A percentile compares a stretch with the other conserved stretches of the same genome.
phyloP scores from a whole-genome alignment of 2,797 vertebrate species.

The Tangara arthus region DNA sequence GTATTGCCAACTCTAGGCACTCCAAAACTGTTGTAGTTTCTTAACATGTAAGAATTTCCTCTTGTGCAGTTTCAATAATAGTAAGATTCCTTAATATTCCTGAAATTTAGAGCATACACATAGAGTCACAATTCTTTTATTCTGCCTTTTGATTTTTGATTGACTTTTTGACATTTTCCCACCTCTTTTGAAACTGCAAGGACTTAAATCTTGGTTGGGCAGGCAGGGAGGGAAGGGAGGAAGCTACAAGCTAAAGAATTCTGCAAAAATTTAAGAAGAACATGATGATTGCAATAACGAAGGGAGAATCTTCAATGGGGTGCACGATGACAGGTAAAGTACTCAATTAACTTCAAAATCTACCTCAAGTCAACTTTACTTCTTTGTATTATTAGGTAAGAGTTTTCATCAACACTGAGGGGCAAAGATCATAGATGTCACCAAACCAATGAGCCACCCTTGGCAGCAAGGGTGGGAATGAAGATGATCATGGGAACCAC shows the following conservation, averaged over 20 bases:
- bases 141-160: background rate
- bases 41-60: background rate
- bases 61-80: background rate
- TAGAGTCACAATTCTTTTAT: background rate
- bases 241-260: background rate
- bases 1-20: background rate
- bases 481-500: background rate
- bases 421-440: background rate
- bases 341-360: background rate
- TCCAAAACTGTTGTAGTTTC: background rate
- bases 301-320: background rate
- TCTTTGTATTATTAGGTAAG: background rate
- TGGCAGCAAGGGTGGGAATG: background rate
- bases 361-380: background rate
- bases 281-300: background rate
- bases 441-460: background rate
- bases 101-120: background rate
- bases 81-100: background rate
- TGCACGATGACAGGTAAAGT: background rate
- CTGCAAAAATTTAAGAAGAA: background rate
- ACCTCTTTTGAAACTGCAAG: background rate
- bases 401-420: background rate
- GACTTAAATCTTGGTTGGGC: background rate
- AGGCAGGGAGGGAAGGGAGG: background rate
- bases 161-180: background rate